These are phyloP conservation scores for Pemphredon lugubris DNA, from an alignment of 2,888 invertebrate genomes.

Conservation along the genomic window DNA sequence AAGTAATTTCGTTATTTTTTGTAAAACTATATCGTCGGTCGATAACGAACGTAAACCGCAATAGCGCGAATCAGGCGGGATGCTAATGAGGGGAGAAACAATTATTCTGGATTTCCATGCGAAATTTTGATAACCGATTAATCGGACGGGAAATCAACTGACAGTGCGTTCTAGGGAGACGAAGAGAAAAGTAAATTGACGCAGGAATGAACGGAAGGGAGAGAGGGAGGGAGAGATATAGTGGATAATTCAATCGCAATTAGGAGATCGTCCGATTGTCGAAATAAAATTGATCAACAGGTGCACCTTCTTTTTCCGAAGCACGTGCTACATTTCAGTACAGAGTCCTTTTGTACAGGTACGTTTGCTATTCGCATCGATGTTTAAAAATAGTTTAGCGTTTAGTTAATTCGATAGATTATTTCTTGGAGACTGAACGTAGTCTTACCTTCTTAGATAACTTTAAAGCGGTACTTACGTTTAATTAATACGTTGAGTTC, in stretches of 20 bases:
- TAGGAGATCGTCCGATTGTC: conserved; percentile 4
- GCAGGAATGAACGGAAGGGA: background rate
- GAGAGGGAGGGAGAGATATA: conserved; percentile 18
- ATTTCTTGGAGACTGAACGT: conserved; percentile 50
- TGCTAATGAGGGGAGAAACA: background rate
- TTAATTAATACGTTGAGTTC: conserved; percentile 12
- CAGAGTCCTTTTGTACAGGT: conserved; percentile 24
- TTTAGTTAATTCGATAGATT: conserved; percentile 39
- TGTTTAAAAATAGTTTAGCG: conserved; percentile 36
- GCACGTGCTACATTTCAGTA: conserved; percentile 14
- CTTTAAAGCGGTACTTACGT: conserved; percentile 5
- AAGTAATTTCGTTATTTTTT: too few relatives aligned
- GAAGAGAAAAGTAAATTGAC: background rate
- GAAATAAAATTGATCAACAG: background rate
- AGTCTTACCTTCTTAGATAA: conserved; percentile 27
- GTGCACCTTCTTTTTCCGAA: conserved; percentile 9
- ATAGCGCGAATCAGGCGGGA: background rate
- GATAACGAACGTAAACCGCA: too few relatives aligned
- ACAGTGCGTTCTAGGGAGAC: too few relatives aligned
- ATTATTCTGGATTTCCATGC: too few relatives aligned
- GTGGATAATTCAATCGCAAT: conserved; percentile 13
- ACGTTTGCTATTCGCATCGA: conserved; percentile 12
- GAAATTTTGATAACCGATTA: too few relatives aligned
- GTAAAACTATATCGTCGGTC: background rate
- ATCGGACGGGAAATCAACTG: background rate